These are phyloP conservation scores for Gorsachius goisagi DNA, from an alignment of 2,113 vertebrate species.

Conservation along the genomic window DNA sequence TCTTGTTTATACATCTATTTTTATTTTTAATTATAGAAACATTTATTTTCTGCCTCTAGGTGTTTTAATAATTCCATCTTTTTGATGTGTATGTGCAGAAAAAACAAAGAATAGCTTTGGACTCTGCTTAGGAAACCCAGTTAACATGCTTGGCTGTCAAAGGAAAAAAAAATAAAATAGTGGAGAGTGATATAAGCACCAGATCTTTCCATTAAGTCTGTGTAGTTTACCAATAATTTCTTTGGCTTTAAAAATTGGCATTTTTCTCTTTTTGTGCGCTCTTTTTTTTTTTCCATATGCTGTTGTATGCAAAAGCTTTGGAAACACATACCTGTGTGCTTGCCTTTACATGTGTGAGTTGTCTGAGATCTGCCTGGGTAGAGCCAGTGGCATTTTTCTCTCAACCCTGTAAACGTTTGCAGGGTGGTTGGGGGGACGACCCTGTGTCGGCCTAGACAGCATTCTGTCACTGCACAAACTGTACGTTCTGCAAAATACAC, in stretches of 20 bases:
- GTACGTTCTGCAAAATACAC: not conserved
- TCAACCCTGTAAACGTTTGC: not conserved
- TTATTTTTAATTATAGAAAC: constrained; percentile 32
- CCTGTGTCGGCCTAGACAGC: not conserved
- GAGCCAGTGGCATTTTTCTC: not conserved
- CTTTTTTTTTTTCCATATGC: not conserved
- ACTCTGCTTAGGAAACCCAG: not conserved
- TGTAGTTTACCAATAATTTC: not conserved
- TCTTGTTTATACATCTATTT: not conserved
- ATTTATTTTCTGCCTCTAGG: not conserved
- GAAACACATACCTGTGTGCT: not conserved
- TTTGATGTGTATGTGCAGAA: not conserved
- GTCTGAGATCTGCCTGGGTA: not conserved
- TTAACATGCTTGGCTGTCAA: not conserved
- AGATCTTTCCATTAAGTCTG: not conserved
- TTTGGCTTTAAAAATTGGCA: not conserved
- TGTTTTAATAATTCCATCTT: not conserved
- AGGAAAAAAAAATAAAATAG: not conserved
- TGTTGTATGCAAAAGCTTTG: not conserved
- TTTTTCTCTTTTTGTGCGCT: not conserved
- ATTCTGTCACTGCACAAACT: not conserved
- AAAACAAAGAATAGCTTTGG: not conserved
- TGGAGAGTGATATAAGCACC: not conserved
- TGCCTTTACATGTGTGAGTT: not conserved
- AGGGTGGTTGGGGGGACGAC: not conserved